Percentiles rank a stretch among this genome's conserved stretches.
Conservation (phyloP, 2,888 invertebrate genomes). For the Cataglyphis rosenhaueri region DNA sequence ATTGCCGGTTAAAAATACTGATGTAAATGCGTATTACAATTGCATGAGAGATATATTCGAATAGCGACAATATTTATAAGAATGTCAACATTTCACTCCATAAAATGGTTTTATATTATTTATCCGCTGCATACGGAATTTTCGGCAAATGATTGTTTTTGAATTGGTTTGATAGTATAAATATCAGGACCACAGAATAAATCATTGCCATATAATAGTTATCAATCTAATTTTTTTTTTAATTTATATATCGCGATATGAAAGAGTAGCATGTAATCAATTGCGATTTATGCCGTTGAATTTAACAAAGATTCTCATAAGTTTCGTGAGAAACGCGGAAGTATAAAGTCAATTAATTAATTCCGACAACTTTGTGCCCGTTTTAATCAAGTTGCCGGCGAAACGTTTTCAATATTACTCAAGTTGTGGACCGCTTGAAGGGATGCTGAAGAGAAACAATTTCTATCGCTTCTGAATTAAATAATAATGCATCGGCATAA, state of each 20-base stretch:
- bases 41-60: constrained; percentile 14
- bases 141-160: constrained; percentile 27
- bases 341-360: constrained; percentile 53
- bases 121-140: neutral
- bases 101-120: constrained; percentile 20
- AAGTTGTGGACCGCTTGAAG: constrained; percentile 18
- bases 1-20: constrained; percentile 1
- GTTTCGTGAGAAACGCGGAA: constrained; percentile 1
- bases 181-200: neutral
- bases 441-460: constrained; percentile 37
- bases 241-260: neutral
- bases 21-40: constrained; percentile 9
- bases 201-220: neutral
- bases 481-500: constrained; percentile 15
- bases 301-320: constrained; percentile 12
- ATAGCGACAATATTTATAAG: constrained; percentile 4
- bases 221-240: neutral
- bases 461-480: constrained; percentile 24
- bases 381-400: constrained; percentile 37
- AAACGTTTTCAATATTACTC: constrained; percentile 38
- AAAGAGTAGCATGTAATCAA: constrained; percentile 7
- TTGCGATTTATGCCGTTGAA: constrained; percentile 24
- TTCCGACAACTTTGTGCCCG: constrained; percentile 22
- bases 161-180: neutral
- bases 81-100: constrained; percentile 3